A percentile compares a stretch with the other conserved stretches of the same genome.
Conservation (phyloP, 2,888 invertebrate species). For the Drosophila maculinotata region DNA sequence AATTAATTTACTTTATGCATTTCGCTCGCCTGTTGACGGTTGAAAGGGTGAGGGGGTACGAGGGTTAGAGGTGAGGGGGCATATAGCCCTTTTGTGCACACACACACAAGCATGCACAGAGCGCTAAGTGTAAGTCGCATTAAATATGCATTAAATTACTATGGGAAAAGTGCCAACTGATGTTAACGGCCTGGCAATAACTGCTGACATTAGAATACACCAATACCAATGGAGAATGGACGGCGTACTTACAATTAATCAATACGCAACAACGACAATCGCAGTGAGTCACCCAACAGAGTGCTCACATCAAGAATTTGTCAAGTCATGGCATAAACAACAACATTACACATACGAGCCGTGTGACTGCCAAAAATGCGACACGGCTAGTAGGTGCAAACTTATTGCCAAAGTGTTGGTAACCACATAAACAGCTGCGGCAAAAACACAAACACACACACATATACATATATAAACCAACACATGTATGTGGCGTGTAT, state of each 20-base stretch:
- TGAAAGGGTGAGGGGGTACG: not conserved
- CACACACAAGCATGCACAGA: constrained; percentile 11
- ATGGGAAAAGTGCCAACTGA: constrained; percentile 62
- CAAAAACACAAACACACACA: not conserved
- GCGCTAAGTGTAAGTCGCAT: constrained; percentile 45
- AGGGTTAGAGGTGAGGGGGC: not conserved
- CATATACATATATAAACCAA: not conserved
- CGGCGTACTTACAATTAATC: constrained; percentile 51
- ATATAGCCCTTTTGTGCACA: constrained; percentile 19
- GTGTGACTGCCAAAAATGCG: constrained; percentile 45
- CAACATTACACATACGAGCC: constrained; percentile 49
- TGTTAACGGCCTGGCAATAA: constrained; percentile 49
- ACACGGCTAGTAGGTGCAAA: constrained; percentile 30
- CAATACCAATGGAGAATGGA: constrained; percentile 24
- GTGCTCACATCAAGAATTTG: constrained; percentile 36
- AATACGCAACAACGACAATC: constrained; percentile 28
- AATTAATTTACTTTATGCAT: constrained; percentile 66
- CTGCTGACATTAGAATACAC: constrained; percentile 41
- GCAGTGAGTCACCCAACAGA: constrained; percentile 42
- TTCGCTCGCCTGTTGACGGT: constrained; percentile 22
- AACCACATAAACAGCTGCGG: constrained; percentile 35
- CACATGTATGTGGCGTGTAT: constrained; percentile 1
- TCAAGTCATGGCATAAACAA: constrained; percentile 46
- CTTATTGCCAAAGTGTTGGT: constrained; percentile 36
- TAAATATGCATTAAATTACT: constrained; percentile 71